Conservation (phyloP, 1,140 invertebrate genomes). For the Neoseiulus cucumeris region DNA sequence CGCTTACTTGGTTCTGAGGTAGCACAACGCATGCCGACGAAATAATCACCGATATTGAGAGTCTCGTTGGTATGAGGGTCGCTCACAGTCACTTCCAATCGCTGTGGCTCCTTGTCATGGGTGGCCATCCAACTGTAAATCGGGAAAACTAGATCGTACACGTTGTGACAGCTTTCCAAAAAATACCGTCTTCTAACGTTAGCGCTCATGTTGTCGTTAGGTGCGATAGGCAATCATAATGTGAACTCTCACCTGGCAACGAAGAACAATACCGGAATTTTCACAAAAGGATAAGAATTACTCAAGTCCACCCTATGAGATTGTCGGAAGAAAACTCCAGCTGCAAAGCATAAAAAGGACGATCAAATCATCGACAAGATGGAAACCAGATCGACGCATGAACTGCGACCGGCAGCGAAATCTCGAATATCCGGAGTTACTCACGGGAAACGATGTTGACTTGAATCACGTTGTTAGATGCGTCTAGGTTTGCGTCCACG, state of each 20-base stretch:
- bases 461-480: no score
- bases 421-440: no score
- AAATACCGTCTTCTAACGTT: background rate
- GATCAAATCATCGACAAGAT: no score
- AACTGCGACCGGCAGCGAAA: no score
- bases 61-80: background rate
- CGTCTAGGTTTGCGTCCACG: no score
- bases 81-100: background rate
- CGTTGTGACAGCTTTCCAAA: background rate
- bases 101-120: background rate
- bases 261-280: background rate
- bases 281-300: background rate
- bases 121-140: background rate
- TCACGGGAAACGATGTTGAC: no score
- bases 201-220: background rate
- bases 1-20: background rate
- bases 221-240: background rate
- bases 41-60: background rate
- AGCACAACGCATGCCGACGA: background rate
- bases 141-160: background rate
- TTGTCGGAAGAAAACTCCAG: no score
- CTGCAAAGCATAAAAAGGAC: no score
- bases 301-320: background rate
- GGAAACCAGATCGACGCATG: no score
- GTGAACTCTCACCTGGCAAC: background rate